Conservation (phyloP, 2,113 vertebrate species). For the Nycticryphes semicollaris region DNA sequence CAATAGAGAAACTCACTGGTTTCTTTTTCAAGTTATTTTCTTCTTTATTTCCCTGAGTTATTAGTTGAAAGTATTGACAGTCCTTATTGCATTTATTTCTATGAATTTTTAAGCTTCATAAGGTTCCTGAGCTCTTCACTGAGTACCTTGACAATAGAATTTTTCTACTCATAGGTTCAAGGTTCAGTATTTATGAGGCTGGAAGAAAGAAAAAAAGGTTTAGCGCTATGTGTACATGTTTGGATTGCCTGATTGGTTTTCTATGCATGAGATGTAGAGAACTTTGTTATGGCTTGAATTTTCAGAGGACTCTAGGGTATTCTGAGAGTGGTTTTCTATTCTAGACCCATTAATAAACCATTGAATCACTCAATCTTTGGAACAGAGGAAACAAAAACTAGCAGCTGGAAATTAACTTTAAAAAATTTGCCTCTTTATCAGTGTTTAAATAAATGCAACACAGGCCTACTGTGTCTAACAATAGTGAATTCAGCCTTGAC, state of each 20-base stretch:
- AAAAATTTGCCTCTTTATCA: not conserved
- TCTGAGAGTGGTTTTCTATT: slow-evolving; percentile 1
- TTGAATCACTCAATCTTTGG: not conserved
- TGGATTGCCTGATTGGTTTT: not conserved
- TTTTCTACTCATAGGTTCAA: not conserved
- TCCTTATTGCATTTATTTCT: not conserved
- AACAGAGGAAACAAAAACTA: not conserved
- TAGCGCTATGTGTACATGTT: not conserved
- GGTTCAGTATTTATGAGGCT: not conserved
- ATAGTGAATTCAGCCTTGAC: not conserved
- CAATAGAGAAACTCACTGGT: not conserved
- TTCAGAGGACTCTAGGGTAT: not conserved
- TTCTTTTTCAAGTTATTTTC: not conserved
- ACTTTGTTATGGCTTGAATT: not conserved
- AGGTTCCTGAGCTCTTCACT: not conserved
- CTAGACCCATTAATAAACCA: slow-evolving; percentile 19
- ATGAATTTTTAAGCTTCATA: not conserved
- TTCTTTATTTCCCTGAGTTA: not conserved
- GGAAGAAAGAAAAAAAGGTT: not conserved
- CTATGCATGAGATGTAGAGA: not conserved
- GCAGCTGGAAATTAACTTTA: not conserved
- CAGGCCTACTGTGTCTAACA: not conserved
- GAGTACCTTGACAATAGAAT: not conserved
- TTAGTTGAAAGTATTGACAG: not conserved
- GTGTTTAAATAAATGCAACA: not conserved